phyloP scores from a whole-genome alignment of 2,797 vertebrate genomes.

The Lemur catta region DNA sequence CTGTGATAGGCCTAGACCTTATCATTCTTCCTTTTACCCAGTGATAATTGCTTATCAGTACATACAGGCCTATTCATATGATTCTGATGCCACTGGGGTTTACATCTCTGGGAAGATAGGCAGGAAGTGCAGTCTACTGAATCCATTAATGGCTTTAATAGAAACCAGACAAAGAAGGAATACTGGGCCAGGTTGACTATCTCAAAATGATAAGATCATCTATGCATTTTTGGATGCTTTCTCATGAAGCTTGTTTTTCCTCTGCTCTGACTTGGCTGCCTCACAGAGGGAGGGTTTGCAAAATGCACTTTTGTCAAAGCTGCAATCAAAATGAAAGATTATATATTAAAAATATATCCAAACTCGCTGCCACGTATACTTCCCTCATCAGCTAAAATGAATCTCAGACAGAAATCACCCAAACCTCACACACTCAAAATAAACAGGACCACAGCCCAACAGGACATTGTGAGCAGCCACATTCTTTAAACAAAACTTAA shows the following conservation, averaged over 20 bases:
- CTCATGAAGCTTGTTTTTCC: background rate
- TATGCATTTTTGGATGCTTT: constrained; percentile 45
- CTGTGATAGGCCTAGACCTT: constrained; percentile 60
- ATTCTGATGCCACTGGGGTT: constrained; percentile 45
- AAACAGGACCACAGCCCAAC: background rate
- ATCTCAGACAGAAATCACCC: constrained; percentile 37
- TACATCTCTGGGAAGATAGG: constrained; percentile 51
- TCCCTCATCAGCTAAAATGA: background rate
- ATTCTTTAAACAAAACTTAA: constrained; percentile 15
- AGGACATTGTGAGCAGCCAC: background rate
- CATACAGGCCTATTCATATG: constrained; percentile 53
- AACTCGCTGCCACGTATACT: constrained; percentile 7
- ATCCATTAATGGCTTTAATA: constrained; percentile 67
- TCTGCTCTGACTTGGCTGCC: constrained; percentile 20
- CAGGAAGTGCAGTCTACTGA: constrained; percentile 54
- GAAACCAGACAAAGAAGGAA: constrained; percentile 56
- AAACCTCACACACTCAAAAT: background rate
- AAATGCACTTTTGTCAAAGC: constrained; percentile 54
- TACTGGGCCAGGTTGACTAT: background rate
- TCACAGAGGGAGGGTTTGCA: constrained; percentile 19
- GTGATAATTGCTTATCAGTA: constrained; percentile 81
- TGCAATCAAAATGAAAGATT: constrained; percentile 56
- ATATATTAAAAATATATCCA: constrained; percentile 46
- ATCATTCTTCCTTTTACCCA: constrained; percentile 65
- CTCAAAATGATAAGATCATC: constrained; percentile 61